Conservation (phyloP, 2,113 vertebrate species). For the Acrocephalus kingi region DNA sequence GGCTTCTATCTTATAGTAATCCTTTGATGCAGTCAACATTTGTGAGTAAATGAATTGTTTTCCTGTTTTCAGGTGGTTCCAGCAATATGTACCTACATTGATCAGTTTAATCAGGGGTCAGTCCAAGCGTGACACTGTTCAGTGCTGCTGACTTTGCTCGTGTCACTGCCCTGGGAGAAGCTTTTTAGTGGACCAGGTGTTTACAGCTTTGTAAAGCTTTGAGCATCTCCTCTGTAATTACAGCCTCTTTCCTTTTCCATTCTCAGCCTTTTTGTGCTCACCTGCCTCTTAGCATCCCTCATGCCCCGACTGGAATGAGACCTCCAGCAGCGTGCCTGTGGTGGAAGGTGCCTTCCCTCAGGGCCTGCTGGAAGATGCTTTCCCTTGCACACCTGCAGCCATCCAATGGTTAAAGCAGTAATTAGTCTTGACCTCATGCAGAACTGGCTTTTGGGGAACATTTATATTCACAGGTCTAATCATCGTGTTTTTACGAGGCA, state of each 20-base stretch:
- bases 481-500: accelerated
- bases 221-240: neutral
- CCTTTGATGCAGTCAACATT: accelerated
- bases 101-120: too few species aligned
- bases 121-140: accelerated
- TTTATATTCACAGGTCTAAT: neutral
- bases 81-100: too few species aligned
- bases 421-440: neutral
- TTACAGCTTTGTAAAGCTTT: neutral
- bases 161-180: neutral
- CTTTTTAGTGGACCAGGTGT: neutral
- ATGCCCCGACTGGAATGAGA: neutral
- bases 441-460: neutral
- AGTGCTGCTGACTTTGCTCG: accelerated
- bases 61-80: neutral
- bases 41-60: neutral
- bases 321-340: accelerated
- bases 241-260: neutral
- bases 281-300: accelerated
- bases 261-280: neutral
- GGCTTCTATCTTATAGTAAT: neutral
- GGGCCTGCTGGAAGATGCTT: neutral
- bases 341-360: neutral
- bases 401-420: neutral
- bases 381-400: neutral